Base-by-base conservation (phyloP, 2,113 vertebrate genomes). In the Acrocephalus arundinaceus region DNA sequence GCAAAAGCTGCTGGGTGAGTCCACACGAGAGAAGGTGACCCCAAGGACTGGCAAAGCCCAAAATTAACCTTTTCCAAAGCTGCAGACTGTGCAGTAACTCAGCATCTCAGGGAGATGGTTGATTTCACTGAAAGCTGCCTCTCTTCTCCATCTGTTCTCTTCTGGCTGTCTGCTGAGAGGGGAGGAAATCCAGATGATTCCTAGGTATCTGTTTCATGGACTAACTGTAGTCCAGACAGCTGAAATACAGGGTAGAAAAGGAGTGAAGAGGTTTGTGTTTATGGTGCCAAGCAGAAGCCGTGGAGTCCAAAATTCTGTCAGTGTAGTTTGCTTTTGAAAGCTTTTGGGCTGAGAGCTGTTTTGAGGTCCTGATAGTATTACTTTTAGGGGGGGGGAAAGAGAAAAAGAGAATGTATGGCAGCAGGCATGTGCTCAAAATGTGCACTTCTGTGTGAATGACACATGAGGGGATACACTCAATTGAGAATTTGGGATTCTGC, bases 1-100 rank as follows among this genome's bases (percentile, higher is more conserved):
- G 23, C 99, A 99, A 96, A 99, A 99, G 96, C 97, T 99, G 49
- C 97, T 99, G 83, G 99, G 99, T 99, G 96, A 99, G 98, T 85
- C 37, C 9, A 48, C 13, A 13, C 22, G 13, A 30, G 46, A 41
- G 22, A 22, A 58, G 16, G 7, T 0, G 1, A 9, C 33, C 46
- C 43, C 31, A 37, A 21, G 31, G 51, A 15, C 51, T 65, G 55
- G 7, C 37, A 67, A 39, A 17, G 16, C 43, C 35, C 63, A 17
- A 43, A 84, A 49, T 48, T 24, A 8, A 39, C 52, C 25, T 35
- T 17, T 35, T 43, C 20, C 27, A 45, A 27, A 78, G n/a, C 27
- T 71, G 66, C 49, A 55, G 62, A 5, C 52, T 87, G 51, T 84
- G 52, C 81, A 57, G 24, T 28, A 55, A 33, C 30, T 43, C 25